Evolutionary conservation across 92 coral and sea anemone genomes (phyloP), one percentile per base, ranked within the genome.

Genomic region (Heliopora coerulea): DNA sequence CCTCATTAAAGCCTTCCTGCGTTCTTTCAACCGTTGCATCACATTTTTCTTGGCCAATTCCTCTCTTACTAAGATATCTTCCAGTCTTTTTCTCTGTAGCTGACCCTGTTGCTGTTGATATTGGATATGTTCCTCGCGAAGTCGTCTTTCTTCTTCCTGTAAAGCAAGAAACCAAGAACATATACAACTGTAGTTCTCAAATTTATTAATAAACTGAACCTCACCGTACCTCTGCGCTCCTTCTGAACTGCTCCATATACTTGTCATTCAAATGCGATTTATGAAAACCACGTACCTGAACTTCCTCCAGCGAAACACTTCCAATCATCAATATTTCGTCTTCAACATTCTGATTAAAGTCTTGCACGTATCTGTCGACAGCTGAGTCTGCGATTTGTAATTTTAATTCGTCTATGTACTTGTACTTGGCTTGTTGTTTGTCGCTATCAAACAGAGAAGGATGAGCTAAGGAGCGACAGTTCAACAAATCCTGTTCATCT

Each of bases 241-340:
- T n/a, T n/a, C n/a, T n/a, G n/a, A n/a, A n/a, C n/a, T n/a, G n/a
- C n/a, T n/a, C n/a, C n/a, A n/a, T n/a, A n/a, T n/a, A n/a, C n/a
- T n/a, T n/a, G n/a, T n/a, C n/a, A n/a, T n/a, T n/a, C n/a, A n/a
- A n/a, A n/a, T n/a, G n/a, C n/a, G n/a, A n/a, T n/a, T n/a, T n/a
- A n/a, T n/a, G n/a, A n/a, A 30, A 25, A 26, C 8, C 44, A 19
- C 73, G 20, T 62, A 95, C 99, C 96, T 95, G 99, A 49, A 95
- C 96, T 83, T 87, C 96, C 67, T 95, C 99, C 68, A 95, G 78
- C 54, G 99, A 90, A 34, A 95, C 90, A 31, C 89, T 89, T 27
- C 99, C 99, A 77, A 95, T 88, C 99, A 95, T 95, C 28, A 95
- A 82, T 8, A 95, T 80, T 56, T 95, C 99, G 14, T 95, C 99